phyloP scores from a whole-genome alignment of 1,140 invertebrate species.

The Leptopilina boulardi region DNA sequence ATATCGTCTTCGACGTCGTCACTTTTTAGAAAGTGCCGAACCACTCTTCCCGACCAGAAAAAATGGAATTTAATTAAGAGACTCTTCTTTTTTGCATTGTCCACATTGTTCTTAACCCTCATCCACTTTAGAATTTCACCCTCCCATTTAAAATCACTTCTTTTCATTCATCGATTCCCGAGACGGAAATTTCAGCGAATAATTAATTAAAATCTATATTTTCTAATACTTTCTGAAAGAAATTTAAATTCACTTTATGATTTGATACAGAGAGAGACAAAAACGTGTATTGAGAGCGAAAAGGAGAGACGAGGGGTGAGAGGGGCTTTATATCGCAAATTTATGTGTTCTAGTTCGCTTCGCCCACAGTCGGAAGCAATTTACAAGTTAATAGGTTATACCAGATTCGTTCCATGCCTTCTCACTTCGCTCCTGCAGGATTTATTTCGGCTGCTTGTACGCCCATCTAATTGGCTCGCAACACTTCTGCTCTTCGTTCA shows the following conservation, averaged over 20 bases:
- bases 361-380: conserved; percentile 71
- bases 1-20: conserved; percentile 29
- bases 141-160: not conserved
- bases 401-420: conserved; percentile 66
- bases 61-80: conserved; percentile 32
- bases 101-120: conserved; percentile 7
- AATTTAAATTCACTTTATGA: not conserved
- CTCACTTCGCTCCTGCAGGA: conserved; percentile 57
- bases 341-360: conserved; percentile 57
- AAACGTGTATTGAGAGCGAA: not conserved
- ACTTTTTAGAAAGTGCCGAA: conserved; percentile 33
- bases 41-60: conserved; percentile 8
- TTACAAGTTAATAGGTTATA: conserved; percentile 74
- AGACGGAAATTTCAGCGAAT: not conserved
- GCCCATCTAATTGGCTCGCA: conserved; percentile 70
- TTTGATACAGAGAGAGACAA: not conserved
- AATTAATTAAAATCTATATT: not conserved
- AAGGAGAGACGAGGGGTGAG: not conserved
- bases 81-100: conserved; percentile 15
- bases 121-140: conserved; percentile 16
- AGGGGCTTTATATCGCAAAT: conserved; percentile 53
- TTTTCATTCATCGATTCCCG: not conserved
- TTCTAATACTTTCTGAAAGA: not conserved
- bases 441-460: conserved; percentile 64
- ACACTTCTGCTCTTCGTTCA: conserved; percentile 51